Evolutionary conservation across 2,888 invertebrate genomes (phyloP).

Genomic region (Cloeon dipterum): DNA sequence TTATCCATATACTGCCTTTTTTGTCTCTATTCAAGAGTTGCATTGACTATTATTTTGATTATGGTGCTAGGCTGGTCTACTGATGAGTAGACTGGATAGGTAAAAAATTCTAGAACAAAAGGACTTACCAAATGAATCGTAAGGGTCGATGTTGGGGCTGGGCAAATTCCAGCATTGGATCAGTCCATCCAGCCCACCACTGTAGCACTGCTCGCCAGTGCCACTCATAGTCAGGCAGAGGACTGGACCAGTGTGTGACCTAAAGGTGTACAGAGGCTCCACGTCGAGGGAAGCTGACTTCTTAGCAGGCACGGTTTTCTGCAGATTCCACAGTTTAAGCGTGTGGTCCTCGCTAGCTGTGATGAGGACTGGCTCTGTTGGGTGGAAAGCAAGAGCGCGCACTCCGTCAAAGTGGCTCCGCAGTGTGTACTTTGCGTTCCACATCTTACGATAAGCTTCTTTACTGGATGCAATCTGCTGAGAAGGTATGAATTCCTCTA

Average conservation of each 20-base stretch:
- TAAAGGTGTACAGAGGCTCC: slow-evolving; percentile 96
- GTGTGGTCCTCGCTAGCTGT: slow-evolving; percentile 99
- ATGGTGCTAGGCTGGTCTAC: too few relatives aligned
- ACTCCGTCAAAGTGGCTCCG: slow-evolving; percentile 87
- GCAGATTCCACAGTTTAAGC: slow-evolving; percentile 95
- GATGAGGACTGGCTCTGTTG: slow-evolving; percentile 85
- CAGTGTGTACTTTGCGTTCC: slow-evolving; percentile 92
- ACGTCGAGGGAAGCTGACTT: slow-evolving; percentile 84
- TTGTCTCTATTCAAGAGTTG: too few relatives aligned
- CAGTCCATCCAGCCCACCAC: slow-evolving; percentile 81
- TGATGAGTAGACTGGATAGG: too few relatives aligned
- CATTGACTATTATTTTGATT: too few relatives aligned
- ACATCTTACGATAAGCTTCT: slow-evolving; percentile 78
- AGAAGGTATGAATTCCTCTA: neutral
- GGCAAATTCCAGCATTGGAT: slow-evolving; percentile 95
- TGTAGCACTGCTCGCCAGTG: slow-evolving; percentile 84
- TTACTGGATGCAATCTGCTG: slow-evolving; percentile 45
- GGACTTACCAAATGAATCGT: slow-evolving; percentile 72
- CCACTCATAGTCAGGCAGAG: slow-evolving; percentile 84
- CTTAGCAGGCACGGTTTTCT: slow-evolving; percentile 93
- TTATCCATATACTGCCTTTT: too few relatives aligned
- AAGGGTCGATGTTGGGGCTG: slow-evolving; percentile 83
- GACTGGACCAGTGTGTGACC: slow-evolving; percentile 86
- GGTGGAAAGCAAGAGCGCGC: slow-evolving; percentile 79
- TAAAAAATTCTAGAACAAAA: too few relatives aligned